These are phyloP conservation scores for Epirrita christyi DNA, from an alignment of 2,888 invertebrate species.

Conservation along the genomic window DNA sequence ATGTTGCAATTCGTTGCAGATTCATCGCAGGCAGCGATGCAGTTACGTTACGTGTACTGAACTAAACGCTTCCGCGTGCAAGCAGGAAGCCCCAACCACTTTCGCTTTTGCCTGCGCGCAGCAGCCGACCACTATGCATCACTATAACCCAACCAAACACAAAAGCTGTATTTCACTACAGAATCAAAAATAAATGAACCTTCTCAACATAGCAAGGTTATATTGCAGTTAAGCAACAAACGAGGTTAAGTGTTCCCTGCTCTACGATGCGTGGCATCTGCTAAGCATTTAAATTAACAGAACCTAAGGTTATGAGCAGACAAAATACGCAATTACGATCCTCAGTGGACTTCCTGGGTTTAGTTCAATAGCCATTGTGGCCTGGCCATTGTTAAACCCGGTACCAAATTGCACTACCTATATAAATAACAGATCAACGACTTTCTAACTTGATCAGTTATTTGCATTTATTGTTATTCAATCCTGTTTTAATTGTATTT, in stretches of 20 bases:
- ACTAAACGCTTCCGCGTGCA: constrained; percentile 78
- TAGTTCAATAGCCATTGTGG: constrained; percentile 47
- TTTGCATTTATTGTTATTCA: constrained; percentile 51
- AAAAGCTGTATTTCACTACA: constrained; percentile 37
- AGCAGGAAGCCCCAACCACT: constrained; percentile 80
- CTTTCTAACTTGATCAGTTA: constrained; percentile 51
- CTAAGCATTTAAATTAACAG: constrained; percentile 65
- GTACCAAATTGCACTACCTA: constrained; percentile 51
- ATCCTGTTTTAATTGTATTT: constrained; percentile 54
- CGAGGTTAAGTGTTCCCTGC: constrained; percentile 75
- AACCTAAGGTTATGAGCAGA: constrained; percentile 57
- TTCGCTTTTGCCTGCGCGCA: constrained; percentile 83
- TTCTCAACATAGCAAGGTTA: constrained; percentile 54
- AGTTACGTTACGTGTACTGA: constrained; percentile 74
- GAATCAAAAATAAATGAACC: constrained; percentile 30
- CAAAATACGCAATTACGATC: constrained; percentile 38
- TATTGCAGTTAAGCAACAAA: constrained; percentile 78
- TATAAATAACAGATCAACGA: constrained; percentile 48
- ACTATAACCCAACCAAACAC: constrained; percentile 62
- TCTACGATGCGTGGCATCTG: constrained; percentile 73
- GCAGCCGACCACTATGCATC: constrained; percentile 75
- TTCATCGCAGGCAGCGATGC: constrained; percentile 52
- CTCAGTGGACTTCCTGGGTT: constrained; percentile 45
- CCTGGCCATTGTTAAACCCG: constrained; percentile 44
- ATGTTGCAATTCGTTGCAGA: constrained; percentile 38